Percentiles rank a stretch among this genome's conserved stretches.
These are phyloP conservation scores for Unio delphinus DNA, from an alignment of 2,888 invertebrate species.

Conservation along the genomic window DNA sequence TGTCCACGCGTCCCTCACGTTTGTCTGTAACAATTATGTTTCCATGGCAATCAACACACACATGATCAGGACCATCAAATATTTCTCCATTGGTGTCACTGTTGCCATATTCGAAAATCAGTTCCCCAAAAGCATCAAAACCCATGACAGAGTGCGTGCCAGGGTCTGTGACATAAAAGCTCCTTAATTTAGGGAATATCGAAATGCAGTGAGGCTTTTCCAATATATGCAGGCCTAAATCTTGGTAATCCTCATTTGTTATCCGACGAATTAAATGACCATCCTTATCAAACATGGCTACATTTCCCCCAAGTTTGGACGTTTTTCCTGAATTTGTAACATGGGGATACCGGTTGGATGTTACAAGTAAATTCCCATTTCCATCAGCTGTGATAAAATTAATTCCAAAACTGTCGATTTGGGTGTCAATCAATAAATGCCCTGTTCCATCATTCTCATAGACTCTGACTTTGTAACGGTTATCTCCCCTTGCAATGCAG, in stretches of 20 bases:
- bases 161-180: constrained; percentile 55
- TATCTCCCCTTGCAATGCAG: constrained; percentile 55
- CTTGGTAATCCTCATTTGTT: constrained; percentile 58
- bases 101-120: constrained; percentile 59
- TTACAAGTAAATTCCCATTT: constrained; percentile 49
- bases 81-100: constrained; percentile 50
- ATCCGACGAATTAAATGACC: constrained; percentile 47
- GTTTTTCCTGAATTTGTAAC: constrained; percentile 46
- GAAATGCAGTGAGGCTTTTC: constrained; percentile 56
- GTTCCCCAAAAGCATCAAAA: constrained; percentile 46
- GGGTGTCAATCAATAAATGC: constrained; percentile 45
- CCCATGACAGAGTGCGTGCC: constrained; percentile 55
- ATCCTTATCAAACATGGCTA: constrained; percentile 50
- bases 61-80: constrained; percentile 59
- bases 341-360: constrained; percentile 56
- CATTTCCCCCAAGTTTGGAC: constrained; percentile 57
- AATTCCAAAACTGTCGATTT: constrained; percentile 59
- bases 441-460: constrained; percentile 54
- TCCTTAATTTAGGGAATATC: constrained; percentile 41
- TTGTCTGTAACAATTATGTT: constrained; percentile 60
- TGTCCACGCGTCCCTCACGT: constrained; percentile 53
- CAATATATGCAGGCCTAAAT: constrained; percentile 44
- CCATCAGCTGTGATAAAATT: constrained; percentile 55
- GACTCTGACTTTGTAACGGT: constrained; percentile 61
- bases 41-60: constrained; percentile 48